Evolutionary conservation across 2,888 invertebrate genomes (phyloP).

Genomic region (Lysandra bellargus): DNA sequence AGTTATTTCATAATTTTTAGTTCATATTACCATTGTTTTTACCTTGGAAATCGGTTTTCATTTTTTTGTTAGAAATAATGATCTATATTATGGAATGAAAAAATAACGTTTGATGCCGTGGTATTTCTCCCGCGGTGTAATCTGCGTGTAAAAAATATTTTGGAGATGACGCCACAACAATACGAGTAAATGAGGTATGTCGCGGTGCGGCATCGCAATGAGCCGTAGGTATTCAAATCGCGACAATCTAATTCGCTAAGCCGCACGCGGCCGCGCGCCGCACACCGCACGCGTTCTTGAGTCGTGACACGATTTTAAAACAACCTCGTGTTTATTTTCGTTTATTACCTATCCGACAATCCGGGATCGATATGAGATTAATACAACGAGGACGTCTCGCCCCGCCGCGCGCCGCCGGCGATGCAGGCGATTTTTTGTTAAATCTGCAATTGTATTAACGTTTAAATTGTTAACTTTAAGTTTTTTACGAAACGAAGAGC

Average conservation of each 20-base stretch:
- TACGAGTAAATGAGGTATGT: neutral
- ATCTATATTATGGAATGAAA: too few species aligned
- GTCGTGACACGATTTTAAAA: neutral
- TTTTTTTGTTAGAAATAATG: too few species aligned
- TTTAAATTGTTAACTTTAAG: too few species aligned
- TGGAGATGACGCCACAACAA: neutral
- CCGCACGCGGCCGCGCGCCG: neutral
- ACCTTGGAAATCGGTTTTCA: too few species aligned
- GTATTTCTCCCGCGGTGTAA: too few species aligned
- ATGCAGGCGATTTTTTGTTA: neutral
- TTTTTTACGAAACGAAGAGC: too few species aligned
- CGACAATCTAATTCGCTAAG: conserved; percentile 25
- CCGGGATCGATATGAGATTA: neutral
- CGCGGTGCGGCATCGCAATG: neutral
- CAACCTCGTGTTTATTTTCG: conserved; percentile 15
- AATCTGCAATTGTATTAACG: too few species aligned
- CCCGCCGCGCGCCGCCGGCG: neutral
- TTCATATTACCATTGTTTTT: too few species aligned
- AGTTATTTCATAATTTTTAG: too few species aligned
- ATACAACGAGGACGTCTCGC: neutral
- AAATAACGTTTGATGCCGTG: too few species aligned
- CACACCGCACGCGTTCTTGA: neutral
- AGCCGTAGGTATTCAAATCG: neutral
- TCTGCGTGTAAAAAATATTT: neutral
- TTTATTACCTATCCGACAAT: neutral